Evolutionary conservation across 2,888 invertebrate genomes (phyloP), one percentile per base, ranked within the genome.

Genomic region (Cheilosia impressa): DNA sequence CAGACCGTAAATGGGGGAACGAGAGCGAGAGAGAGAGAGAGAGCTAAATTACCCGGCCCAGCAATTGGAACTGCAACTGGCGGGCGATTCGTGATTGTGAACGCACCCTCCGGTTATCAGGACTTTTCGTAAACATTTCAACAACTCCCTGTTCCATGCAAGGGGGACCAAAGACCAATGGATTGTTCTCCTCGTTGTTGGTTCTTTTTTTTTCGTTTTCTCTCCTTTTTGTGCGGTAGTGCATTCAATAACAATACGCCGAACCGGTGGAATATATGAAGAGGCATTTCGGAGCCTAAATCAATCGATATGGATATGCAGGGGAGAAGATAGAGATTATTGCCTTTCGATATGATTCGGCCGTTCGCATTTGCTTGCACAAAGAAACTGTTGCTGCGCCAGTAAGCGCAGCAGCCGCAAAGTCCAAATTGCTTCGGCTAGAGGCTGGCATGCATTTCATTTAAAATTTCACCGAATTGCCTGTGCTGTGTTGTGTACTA

Each of bases 31-130:
- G 31, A 57, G 66, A 58, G 43, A 65, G 45, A n/a, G n/a, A n/a
- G n/a, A 81, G 76, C 85, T 72, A 85, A 85, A 85, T 85, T 85
- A 81, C 85, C 85, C 81, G 81, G 85, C 85, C 77, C 85, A 85
- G 81, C 85, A 85, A 85, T 85, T 85, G 85, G 83, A 80, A 87
- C 76, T 87, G 82, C 87, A 65, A 87, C 88, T 89, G 77, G 87
- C 81, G 89, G 85, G 88, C 88, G 87, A 88, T 89, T 90, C 90
- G 90, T 90, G 90, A 90, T 90, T 89, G 89, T 88, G 88, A 88
- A 88, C 87, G 88, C 80, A 79, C 88, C 90, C 89, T 87, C 87
- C 66, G 89, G 90, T 88, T 88, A 89, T 90, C 90, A 90, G 90
- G 90, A 89, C 87, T 89, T 89, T 88, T 87, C 85, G 88, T 78